These are phyloP conservation scores for honey bee (Apis mellifera) DNA, from an alignment of 1,140 invertebrate genomes.

Conservation along the genomic window Amel_HAv3.1 CM009944.2:3717001-3717500, in stretches of 20 bases:
- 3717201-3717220: constrained; percentile 41
- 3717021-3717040: constrained; percentile 57
- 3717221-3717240: not conserved
- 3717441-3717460: too few relatives aligned
- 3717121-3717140: too few relatives aligned
- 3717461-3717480: too few relatives aligned
- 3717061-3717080: constrained; percentile 35
- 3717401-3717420: too few relatives aligned
- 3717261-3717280: constrained; percentile 39
- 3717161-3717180: not conserved
- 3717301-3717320: not conserved
- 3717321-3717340: not conserved
- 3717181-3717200: not conserved
- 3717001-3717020: constrained; percentile 57
- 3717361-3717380: constrained; percentile 33
- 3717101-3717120: not conserved
- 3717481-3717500: too few relatives aligned
- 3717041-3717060: constrained; percentile 39
- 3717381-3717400: not conserved
- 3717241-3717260: not conserved
- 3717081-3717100: not conserved
- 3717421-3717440: too few relatives aligned
- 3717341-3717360: not conserved
- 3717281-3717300: constrained; percentile 23
- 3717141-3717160: too few relatives aligned